Evolutionary conservation across 2,797 vertebrate genomes (phyloP).

Genomic region (Macropodus opercularis): DNA sequence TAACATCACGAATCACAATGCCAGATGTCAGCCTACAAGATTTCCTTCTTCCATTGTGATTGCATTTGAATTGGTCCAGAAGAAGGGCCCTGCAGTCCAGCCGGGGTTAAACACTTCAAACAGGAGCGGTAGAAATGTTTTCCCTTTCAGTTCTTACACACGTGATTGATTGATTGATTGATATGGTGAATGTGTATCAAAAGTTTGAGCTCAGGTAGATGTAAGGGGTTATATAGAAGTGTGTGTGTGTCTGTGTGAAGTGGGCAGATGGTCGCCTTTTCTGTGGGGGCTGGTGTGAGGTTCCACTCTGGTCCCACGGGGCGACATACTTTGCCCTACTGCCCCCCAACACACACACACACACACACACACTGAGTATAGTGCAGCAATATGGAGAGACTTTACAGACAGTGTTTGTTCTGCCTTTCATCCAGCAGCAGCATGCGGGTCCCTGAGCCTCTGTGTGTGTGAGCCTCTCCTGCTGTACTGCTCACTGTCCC

Average conservation of each 20-base stretch:
- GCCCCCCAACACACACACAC: constrained; percentile 28
- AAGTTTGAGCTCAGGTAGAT: constrained; percentile 4
- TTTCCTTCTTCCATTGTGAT: constrained; percentile 33
- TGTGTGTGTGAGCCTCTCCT: constrained; percentile 43
- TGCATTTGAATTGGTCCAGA: constrained; percentile 49
- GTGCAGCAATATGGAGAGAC: constrained; percentile 70
- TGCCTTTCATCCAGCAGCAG: constrained; percentile 70
- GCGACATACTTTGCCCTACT: constrained; percentile 61
- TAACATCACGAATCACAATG: constrained; percentile 75
- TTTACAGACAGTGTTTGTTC: constrained; percentile 79
- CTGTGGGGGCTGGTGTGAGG: constrained; percentile 80
- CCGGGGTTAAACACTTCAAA: constrained; percentile 52
- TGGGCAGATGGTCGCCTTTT: constrained; percentile 83
- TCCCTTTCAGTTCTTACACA: background rate
- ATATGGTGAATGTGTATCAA: too few species aligned
- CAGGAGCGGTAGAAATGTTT: background rate
- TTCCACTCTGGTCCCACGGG: constrained; percentile 76
- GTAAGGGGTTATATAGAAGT: constrained; percentile 2
- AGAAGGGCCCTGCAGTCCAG: constrained; percentile 36
- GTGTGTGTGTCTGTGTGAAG: constrained; percentile 44
- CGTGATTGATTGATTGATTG: background rate
- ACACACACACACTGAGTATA: constrained; percentile 13
- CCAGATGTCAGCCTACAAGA: constrained; percentile 67
- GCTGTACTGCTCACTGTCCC: constrained; percentile 56
- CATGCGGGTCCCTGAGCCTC: constrained; percentile 60